phyloP scores from a whole-genome alignment of 2,797 vertebrate species.

The Syngnathus acus region DNA sequence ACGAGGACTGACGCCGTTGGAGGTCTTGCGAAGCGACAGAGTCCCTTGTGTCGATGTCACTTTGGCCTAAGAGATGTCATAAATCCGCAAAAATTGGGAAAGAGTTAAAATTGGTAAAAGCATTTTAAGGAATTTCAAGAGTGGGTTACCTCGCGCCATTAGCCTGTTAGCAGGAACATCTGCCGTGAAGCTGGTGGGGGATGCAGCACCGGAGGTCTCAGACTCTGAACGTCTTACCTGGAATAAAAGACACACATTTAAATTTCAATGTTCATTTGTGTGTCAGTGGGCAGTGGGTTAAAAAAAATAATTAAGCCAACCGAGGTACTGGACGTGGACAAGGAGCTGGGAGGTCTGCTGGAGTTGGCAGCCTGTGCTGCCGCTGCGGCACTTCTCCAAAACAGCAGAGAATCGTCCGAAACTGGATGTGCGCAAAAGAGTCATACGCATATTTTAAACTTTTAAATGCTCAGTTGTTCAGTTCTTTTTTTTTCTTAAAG shows the following conservation, averaged over 20 bases:
- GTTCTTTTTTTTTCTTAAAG: too few relatives aligned
- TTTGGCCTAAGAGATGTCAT: conserved; percentile 72
- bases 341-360: conserved; percentile 72
- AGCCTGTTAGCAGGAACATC: conserved; percentile 71
- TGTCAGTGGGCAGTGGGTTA: neutral
- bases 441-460: neutral
- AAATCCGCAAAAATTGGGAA: conserved; percentile 2
- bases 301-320: conserved; percentile 54
- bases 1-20: conserved; percentile 43
- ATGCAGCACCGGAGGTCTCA: conserved; percentile 41
- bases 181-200: conserved; percentile 43
- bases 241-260: conserved; percentile 23
- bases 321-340: conserved; percentile 88
- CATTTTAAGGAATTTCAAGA: neutral
- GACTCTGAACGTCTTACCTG: conserved; percentile 66
- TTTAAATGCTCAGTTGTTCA: too few relatives aligned
- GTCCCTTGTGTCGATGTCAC: conserved; percentile 67
- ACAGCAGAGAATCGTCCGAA: conserved; percentile 76
- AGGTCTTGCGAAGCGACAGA: conserved; percentile 68
- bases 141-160: conserved; percentile 77
- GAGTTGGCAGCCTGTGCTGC: conserved; percentile 49
- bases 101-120: neutral
- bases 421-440: conserved; percentile 51
- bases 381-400: conserved; percentile 69
- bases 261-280: conserved; percentile 10